Evolutionary conservation across 2,113 vertebrate genomes (phyloP), one percentile per base, ranked within the genome.

Genomic region (Cyprinodon tularosa): DNA sequence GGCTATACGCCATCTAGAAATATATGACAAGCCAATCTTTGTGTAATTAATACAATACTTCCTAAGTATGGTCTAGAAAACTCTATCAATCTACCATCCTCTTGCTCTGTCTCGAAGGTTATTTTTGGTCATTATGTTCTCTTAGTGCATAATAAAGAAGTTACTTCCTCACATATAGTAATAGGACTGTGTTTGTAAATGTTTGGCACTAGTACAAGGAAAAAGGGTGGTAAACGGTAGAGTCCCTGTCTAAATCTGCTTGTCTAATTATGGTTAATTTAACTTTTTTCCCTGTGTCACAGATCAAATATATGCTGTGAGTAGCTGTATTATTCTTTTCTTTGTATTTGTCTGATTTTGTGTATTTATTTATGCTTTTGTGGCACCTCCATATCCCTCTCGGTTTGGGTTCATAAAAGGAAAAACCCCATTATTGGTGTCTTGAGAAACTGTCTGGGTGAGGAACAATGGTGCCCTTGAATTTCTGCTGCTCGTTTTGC

Each of bases 381-480:
- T 83, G 78, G 80, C 83, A 92, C 68, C 73, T 78, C 81, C 40
- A 76, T 74, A 77, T 90, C 76, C 85, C 60, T 77, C 65, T 50
- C 61, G 86, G 87, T 88, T 93, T 83, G 57, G 82, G 80, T 90
- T 92, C 89, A 83, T 77, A 14, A 84, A 93, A 90, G 82, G 90
- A 93, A 92, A 92, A 78, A 86, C 80, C 75, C 77, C 71, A 86
- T 88, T 86, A 85, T 47, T 89, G 82, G 62, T 81, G 66, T 74
- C 60, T 76, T 71, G 62, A 87, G 87, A 82, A 90, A 72, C 76
- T 82, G 78, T 45, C 61, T 2, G 36, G 78, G n/a, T 14, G 67
- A 53, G 74, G 92, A 90, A 93, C 90, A 94, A 92, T 86, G 91
- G 88, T 84, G 78, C 86, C 89, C 92, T 93, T 94, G 89, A 92